Percentiles rank a stretch among this genome's conserved stretches.
These are phyloP conservation scores for Silurus asotus DNA, from an alignment of 2,113 vertebrate species.

Conservation along the genomic window DNA sequence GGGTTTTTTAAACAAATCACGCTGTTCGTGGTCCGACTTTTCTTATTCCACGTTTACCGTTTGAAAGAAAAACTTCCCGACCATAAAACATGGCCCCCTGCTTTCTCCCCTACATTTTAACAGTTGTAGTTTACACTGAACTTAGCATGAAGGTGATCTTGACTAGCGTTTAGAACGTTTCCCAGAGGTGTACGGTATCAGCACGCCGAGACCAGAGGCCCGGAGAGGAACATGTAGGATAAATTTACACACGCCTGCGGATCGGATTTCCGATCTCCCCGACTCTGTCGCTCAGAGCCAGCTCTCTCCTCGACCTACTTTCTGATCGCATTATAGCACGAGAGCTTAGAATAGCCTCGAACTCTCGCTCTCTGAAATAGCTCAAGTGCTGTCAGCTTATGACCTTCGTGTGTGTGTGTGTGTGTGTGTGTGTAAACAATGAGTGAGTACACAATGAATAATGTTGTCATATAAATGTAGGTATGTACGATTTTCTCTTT, in stretches of 20 bases:
- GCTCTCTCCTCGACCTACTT: slow-evolving; percentile 1
- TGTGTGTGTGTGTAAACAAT: not conserved
- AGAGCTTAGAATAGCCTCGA: not conserved
- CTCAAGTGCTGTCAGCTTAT: not conserved
- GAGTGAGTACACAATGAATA: not conserved
- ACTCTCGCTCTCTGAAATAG: not conserved
- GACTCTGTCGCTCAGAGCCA: not conserved
- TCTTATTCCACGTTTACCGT: not conserved
- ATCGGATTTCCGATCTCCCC: not conserved
- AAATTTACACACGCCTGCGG: not conserved
- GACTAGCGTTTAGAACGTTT: not conserved
- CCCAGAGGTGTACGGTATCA: not conserved
- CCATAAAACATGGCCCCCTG: too few relatives aligned
- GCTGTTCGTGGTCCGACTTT: not conserved
- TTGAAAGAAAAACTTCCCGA: not conserved
- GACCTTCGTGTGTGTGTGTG: not conserved
- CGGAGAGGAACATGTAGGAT: not conserved
- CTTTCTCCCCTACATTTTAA: too few relatives aligned
- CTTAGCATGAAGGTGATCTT: not conserved
- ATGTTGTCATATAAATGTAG: not conserved
- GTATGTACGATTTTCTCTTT: not conserved
- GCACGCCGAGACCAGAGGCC: not conserved
- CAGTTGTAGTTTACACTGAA: too few relatives aligned
- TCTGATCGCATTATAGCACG: not conserved
- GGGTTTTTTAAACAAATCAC: too few relatives aligned